These are phyloP conservation scores for Oligia strigilis DNA, from an alignment of 2,888 invertebrate genomes.

Conservation along the genomic window DNA sequence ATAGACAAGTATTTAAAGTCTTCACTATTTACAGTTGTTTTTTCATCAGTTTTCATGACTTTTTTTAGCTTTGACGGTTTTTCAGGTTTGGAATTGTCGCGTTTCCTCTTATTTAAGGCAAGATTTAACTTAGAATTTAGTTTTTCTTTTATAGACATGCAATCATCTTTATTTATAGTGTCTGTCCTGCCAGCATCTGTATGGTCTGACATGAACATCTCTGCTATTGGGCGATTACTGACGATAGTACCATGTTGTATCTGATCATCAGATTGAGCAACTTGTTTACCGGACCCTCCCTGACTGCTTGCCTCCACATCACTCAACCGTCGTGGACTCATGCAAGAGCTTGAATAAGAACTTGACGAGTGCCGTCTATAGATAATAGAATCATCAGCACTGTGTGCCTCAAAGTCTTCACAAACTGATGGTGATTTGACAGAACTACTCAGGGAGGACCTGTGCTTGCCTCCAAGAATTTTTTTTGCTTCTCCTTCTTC, in stretches of 20 bases:
- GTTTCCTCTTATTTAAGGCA: slow-evolving; percentile 87
- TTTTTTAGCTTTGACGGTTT: slow-evolving; percentile 83
- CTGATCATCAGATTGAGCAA: slow-evolving; percentile 55
- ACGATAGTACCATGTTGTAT: slow-evolving; percentile 47
- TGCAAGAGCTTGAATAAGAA: slow-evolving; percentile 94
- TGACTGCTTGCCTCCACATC: slow-evolving; percentile 82
- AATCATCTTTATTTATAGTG: slow-evolving; percentile 85
- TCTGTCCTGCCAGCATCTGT: slow-evolving; percentile 69
- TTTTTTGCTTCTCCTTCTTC: slow-evolving; percentile 83
- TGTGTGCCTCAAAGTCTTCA: slow-evolving; percentile 91
- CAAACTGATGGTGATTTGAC: slow-evolving; percentile 90
- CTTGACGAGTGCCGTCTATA: slow-evolving; percentile 96
- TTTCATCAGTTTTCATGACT: slow-evolving; percentile 70
- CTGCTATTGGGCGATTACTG: slow-evolving; percentile 54
- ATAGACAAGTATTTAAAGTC: slow-evolving; percentile 79
- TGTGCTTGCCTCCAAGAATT: slow-evolving; percentile 81
- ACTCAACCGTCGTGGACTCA: slow-evolving; percentile 92
- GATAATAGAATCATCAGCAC: slow-evolving; percentile 95
- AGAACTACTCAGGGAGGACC: slow-evolving; percentile 82
- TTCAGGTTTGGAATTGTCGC: slow-evolving; percentile 79
- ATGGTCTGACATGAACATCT: slow-evolving; percentile 73
- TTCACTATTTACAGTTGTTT: slow-evolving; percentile 47
- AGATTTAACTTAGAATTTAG: slow-evolving; percentile 85
- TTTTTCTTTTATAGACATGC: slow-evolving; percentile 86
- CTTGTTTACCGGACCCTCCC: slow-evolving; percentile 63